These are phyloP conservation scores for Pomacea canaliculata DNA, from an alignment of 2,888 invertebrate species.

Conservation along the genomic window DNA sequence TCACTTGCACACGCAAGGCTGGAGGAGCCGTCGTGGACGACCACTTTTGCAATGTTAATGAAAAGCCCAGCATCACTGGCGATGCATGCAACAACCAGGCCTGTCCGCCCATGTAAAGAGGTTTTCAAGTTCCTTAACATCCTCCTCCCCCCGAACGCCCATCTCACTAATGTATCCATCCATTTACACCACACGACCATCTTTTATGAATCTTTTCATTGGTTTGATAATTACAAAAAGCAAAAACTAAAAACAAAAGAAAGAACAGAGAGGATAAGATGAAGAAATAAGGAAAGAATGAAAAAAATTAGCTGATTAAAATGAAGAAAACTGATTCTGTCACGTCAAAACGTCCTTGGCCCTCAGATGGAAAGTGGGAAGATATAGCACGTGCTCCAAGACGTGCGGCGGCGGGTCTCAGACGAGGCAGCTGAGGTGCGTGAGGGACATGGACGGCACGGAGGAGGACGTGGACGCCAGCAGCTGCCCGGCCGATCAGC, in stretches of 20 bases:
- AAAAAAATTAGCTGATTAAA: too few relatives aligned
- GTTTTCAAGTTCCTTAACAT: background rate
- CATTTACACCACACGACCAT: too few relatives aligned
- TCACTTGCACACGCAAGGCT: constrained; percentile 28
- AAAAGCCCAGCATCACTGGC: constrained; percentile 41
- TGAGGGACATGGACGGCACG: constrained; percentile 22
- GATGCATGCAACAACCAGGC: constrained; percentile 46
- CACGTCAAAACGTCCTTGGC: background rate
- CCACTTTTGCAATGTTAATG: constrained; percentile 44
- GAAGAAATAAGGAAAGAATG: too few relatives aligned
- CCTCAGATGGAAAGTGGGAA: constrained; percentile 44
- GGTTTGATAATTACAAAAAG: too few relatives aligned
- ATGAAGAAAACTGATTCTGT: too few relatives aligned
- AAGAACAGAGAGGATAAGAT: too few relatives aligned
- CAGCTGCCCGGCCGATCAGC: constrained; percentile 37
- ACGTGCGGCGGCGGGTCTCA: constrained; percentile 48
- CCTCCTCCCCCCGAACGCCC: background rate
- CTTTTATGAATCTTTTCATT: too few relatives aligned
- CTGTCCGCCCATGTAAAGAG: constrained; percentile 46
- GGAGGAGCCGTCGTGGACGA: constrained; percentile 42
- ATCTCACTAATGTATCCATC: too few relatives aligned
- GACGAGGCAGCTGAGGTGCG: constrained; percentile 35
- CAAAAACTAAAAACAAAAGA: too few relatives aligned
- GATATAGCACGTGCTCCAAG: constrained; percentile 45
- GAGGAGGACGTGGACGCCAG: constrained; percentile 27